These are phyloP conservation scores for Vidua macroura DNA, from an alignment of 2,113 vertebrate species.

Conservation along the genomic window DNA sequence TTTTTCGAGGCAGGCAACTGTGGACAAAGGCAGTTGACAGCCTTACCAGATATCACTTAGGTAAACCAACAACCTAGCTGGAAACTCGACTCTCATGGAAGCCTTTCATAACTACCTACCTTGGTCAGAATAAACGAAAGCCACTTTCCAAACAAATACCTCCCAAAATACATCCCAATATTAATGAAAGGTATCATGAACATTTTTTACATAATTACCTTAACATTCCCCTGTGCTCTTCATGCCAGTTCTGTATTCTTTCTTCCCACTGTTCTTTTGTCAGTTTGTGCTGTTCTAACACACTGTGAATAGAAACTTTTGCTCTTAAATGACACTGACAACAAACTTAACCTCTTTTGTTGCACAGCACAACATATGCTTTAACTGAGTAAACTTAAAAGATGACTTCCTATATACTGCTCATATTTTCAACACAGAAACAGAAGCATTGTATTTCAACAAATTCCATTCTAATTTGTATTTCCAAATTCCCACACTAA, in stretches of 20 bases:
- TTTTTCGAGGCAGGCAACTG: neutral
- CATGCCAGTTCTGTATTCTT: slow-evolving; percentile 98
- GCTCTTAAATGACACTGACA: neutral
- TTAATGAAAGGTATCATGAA: neutral
- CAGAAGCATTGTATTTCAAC: neutral
- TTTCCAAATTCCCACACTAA: neutral
- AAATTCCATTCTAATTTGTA: neutral
- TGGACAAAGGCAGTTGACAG: neutral
- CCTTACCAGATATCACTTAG: neutral
- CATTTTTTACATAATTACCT: slow-evolving; percentile 71
- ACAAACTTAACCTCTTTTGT: neutral
- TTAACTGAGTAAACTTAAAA: neutral
- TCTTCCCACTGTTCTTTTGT: slow-evolving; percentile 99
- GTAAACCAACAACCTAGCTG: neutral
- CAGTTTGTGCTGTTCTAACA: slow-evolving; percentile 97
- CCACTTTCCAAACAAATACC: neutral
- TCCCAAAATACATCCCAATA: neutral
- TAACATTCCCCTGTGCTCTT: slow-evolving; percentile 94
- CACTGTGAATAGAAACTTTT: slow-evolving; percentile 72
- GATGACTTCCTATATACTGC: neutral
- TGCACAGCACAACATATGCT: neutral
- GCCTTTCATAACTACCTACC: neutral
- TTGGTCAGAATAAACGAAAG: neutral
- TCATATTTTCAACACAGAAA: neutral
- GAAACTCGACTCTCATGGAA: neutral